Evolutionary conservation across 2,888 invertebrate species (phyloP).

Genomic region (Lasioglossum figueresi): DNA sequence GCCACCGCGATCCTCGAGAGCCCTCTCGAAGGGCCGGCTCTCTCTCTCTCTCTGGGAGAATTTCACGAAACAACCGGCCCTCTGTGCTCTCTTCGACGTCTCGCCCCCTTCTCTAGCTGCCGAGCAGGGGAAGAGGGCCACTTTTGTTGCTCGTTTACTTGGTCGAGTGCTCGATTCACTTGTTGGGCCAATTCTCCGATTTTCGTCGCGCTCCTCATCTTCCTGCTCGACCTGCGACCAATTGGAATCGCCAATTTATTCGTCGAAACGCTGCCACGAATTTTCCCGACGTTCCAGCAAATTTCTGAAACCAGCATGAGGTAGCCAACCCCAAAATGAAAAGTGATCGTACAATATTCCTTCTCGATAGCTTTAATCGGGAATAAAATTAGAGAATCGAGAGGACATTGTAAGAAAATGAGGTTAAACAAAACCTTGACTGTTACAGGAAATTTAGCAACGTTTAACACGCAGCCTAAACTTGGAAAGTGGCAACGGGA

Average conservation of each 20-base stretch:
- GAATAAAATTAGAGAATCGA: too few species aligned
- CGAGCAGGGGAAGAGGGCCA: slow-evolving; percentile 7
- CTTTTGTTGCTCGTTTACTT: slow-evolving; percentile 19
- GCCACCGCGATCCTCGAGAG: slow-evolving; percentile 49
- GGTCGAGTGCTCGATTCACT: slow-evolving; percentile 19
- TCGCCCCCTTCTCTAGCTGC: slow-evolving; percentile 2
- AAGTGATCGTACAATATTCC: not conserved
- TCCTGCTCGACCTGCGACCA: not conserved
- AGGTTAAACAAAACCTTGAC: not conserved
- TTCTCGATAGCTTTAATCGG: not conserved
- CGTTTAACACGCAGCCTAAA: not conserved
- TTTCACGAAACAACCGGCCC: slow-evolving; percentile 67
- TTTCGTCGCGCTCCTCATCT: slow-evolving; percentile 10
- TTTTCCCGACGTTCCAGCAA: not conserved
- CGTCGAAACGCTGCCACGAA: not conserved
- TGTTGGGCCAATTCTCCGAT: slow-evolving; percentile 20
- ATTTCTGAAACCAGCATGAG: not conserved
- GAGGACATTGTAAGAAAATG: too few species aligned
- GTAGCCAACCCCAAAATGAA: not conserved
- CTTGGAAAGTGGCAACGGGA: not conserved
- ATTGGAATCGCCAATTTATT: not conserved
- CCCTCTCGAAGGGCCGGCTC: slow-evolving; percentile 46
- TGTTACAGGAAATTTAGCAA: not conserved
- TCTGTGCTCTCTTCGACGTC: slow-evolving; percentile 44
- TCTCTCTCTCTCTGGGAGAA: slow-evolving; percentile 50